Evolutionary conservation across 2,113 vertebrate species (phyloP).

Genomic region (Heteronetta atricapilla): DNA sequence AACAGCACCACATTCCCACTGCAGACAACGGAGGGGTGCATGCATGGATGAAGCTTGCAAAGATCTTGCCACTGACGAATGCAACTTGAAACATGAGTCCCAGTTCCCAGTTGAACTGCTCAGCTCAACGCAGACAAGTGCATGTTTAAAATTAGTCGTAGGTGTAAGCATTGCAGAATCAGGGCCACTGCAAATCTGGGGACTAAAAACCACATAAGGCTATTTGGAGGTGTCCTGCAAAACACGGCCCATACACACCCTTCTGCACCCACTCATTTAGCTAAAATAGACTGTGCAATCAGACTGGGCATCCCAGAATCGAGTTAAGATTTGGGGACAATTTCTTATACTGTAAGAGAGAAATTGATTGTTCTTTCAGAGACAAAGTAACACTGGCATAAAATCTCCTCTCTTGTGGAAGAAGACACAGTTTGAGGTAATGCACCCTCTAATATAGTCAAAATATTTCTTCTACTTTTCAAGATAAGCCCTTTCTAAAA

Average conservation of each 20-base stretch:
- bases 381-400: not conserved
- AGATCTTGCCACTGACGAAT: not conserved
- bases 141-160: not conserved
- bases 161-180: not conserved
- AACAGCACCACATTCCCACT: accelerated
- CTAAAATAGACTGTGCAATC: not conserved
- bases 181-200: not conserved
- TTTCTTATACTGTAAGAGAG: not conserved
- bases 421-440: not conserved
- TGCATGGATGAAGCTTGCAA: not conserved
- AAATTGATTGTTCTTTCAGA: not conserved
- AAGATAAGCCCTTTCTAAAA: not conserved
- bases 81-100: not conserved
- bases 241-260: not conserved
- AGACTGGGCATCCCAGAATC: not conserved
- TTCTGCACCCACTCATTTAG: not conserved
- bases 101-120: not conserved
- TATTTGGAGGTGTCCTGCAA: not conserved
- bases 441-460: not conserved
- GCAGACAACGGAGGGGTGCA: accelerated
- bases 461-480: not conserved
- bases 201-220: not conserved
- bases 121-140: not conserved
- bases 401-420: not conserved
- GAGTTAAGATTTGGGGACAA: not conserved